Conservation (phyloP, 2,797 vertebrate genomes). For the Manis javanica region DNA sequence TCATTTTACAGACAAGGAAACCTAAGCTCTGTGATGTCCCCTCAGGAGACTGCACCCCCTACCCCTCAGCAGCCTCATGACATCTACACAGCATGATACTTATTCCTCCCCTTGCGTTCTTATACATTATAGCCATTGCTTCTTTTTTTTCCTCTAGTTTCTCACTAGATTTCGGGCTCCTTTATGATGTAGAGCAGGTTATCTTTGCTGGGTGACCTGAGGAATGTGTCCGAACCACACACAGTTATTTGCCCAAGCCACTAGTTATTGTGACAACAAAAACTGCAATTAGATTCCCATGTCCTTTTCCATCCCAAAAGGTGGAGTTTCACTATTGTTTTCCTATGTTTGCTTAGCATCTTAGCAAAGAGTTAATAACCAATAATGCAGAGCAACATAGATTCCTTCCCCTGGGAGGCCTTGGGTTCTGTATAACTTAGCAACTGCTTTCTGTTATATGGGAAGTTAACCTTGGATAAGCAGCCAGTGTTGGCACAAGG, state of each 20-base stretch:
- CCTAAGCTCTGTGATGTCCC: not conserved
- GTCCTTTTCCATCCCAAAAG: not conserved
- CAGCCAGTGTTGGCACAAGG: not conserved
- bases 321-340: not conserved
- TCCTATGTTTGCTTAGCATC: slow-evolving; percentile 18
- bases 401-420: not conserved
- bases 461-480: not conserved
- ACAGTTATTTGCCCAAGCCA: not conserved
- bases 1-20: slow-evolving; percentile 9
- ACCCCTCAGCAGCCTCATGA: not conserved
- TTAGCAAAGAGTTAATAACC: slow-evolving; percentile 16
- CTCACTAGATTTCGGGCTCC: not conserved
- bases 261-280: not conserved
- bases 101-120: not conserved
- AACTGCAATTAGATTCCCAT: not conserved
- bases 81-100: not conserved
- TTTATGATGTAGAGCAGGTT: not conserved
- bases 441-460: not conserved
- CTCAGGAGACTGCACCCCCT: not conserved
- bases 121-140: not conserved
- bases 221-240: not conserved
- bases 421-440: not conserved
- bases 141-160: not conserved
- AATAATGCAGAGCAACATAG: not conserved
- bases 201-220: slow-evolving; percentile 26